Evolutionary conservation across 2,888 invertebrate species (phyloP), one percentile per base, ranked within the genome.

Genomic region (Amorpha juglandis): DNA sequence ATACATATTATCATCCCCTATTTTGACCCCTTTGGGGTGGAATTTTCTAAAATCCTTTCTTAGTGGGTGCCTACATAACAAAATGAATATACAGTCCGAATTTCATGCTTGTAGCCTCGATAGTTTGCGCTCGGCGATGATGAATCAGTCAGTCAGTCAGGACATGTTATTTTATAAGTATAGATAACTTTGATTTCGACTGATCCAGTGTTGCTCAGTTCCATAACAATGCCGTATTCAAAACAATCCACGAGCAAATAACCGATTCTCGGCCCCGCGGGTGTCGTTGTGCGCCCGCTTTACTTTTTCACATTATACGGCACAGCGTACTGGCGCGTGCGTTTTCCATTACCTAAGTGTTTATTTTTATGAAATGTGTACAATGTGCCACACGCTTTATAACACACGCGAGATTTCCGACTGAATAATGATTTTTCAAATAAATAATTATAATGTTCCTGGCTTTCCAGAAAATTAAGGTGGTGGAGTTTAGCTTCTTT

Each of bases 201-300:
- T 70, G 81, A 77, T 81, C 84, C 78, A 76, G 74, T 69, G 64
- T 74, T 76, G 72, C 80, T 74, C 74, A 70, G 81, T 77, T 81
- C 84, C 78, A 76, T 72, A 68, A 65, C 65, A 65, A 42, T 68
- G 76, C 72, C 80, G 81, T 89, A 90, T 92, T 91, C 91, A 90
- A 90, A 92, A 91, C 91, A 89, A 90, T 91, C 90, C 88, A 87
- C 86, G 79, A 81, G 84, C 88, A 89, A 87, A 90, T 89, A 90
- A 90, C 91, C 90, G 91, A 91, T 90, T 87, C 88, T 73, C 67
- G 73, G 79, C 82, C 93, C 88, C 93, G 21, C 14, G 93, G 90
- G 93, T 70, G 85, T 85, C 91, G 91, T 93, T 89, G 77, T 70
- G 74, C 71, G 80, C 82, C 86, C 87, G 90, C 85, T 90, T 91